phyloP scores from a whole-genome alignment of 2,113 vertebrate genomes.

The Chaetodon trifascialis region DNA sequence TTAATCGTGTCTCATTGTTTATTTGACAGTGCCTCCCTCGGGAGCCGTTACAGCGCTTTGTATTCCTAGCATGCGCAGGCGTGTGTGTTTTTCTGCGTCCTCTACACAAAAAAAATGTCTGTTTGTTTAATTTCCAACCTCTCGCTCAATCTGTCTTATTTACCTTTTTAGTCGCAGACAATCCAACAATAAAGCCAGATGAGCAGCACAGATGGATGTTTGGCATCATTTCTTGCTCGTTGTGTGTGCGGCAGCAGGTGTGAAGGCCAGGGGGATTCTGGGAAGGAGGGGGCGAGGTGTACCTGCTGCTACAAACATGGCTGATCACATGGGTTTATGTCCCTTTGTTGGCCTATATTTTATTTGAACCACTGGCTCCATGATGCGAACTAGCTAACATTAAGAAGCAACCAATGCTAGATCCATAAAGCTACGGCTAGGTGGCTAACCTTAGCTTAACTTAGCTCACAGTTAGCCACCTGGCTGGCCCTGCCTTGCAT shows the following conservation, averaged over 20 bases:
- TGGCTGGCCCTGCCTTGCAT: too few species aligned
- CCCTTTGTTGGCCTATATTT: not conserved
- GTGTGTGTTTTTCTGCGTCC: constrained; percentile 10
- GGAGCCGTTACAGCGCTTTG: constrained; percentile 55
- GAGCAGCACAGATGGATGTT: constrained; percentile 30
- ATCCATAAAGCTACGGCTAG: too few species aligned
- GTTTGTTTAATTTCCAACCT: constrained; percentile 26
- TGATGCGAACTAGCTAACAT: too few species aligned
- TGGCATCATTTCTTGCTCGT: constrained; percentile 20
- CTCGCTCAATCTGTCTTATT: constrained; percentile 19
- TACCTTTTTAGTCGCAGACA: not conserved
- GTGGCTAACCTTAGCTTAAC: too few species aligned
- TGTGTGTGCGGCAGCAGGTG: constrained; percentile 22
- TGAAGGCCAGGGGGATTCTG: constrained; percentile 42
- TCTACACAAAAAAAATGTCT: constrained; percentile 7
- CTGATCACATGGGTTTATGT: not conserved
- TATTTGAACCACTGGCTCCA: too few species aligned
- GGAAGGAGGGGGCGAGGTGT: constrained; percentile 10
- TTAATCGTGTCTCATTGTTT: constrained; percentile 75
- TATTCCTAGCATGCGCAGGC: constrained; percentile 25
- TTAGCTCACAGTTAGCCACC: too few species aligned
- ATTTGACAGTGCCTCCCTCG: constrained; percentile 70
- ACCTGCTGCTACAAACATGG: not conserved
- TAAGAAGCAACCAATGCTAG: too few species aligned
- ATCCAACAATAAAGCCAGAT: constrained; percentile 16